A percentile compares a stretch with the other conserved stretches of the same genome.
Evolutionary conservation across 2,797 vertebrate species (phyloP).

Genomic region (Acanthopagrus latus): DNA sequence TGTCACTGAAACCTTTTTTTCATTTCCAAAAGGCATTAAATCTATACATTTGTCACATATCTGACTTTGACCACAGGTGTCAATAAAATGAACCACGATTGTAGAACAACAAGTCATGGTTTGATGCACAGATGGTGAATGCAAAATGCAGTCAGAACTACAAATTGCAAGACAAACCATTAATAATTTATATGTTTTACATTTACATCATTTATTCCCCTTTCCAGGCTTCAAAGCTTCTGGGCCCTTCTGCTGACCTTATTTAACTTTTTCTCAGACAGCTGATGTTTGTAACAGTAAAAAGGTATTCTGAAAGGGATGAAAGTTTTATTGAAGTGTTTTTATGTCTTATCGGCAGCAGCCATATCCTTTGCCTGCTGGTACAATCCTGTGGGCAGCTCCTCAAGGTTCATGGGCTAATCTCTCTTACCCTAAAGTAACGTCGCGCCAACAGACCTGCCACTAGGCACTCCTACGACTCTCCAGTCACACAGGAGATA

Average conservation of each 20-base stretch:
- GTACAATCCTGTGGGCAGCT: slow-evolving; percentile 57
- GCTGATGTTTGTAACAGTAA: slow-evolving; percentile 22
- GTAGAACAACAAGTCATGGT: slow-evolving; percentile 22
- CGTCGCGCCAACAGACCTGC: slow-evolving; percentile 42
- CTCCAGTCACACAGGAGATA: not conserved
- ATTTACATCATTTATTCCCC: slow-evolving; percentile 16
- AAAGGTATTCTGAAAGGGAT: slow-evolving; percentile 54
- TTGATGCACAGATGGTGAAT: slow-evolving; percentile 24
- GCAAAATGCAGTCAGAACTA: slow-evolving; percentile 14
- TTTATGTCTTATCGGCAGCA: slow-evolving; percentile 78
- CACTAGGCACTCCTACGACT: slow-evolving; percentile 12
- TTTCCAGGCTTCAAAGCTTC: slow-evolving; percentile 26
- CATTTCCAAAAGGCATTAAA: not conserved
- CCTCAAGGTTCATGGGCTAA: slow-evolving; percentile 70
- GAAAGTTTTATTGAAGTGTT: slow-evolving; percentile 73
- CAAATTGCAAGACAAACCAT: slow-evolving; percentile 28
- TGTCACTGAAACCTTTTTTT: not conserved
- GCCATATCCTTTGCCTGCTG: slow-evolving; percentile 74
- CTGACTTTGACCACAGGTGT: not conserved
- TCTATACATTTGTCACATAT: not conserved
- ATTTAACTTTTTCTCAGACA: slow-evolving; percentile 20
- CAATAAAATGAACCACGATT: not conserved
- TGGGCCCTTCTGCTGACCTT: slow-evolving; percentile 27
- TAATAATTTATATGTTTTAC: slow-evolving; percentile 6
- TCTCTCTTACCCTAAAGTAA: slow-evolving; percentile 57